Percentiles rank a stretch among this genome's conserved stretches.
These are phyloP conservation scores for Solea senegalensis DNA, from an alignment of 2,113 vertebrate genomes.

Conservation along the genomic window DNA sequence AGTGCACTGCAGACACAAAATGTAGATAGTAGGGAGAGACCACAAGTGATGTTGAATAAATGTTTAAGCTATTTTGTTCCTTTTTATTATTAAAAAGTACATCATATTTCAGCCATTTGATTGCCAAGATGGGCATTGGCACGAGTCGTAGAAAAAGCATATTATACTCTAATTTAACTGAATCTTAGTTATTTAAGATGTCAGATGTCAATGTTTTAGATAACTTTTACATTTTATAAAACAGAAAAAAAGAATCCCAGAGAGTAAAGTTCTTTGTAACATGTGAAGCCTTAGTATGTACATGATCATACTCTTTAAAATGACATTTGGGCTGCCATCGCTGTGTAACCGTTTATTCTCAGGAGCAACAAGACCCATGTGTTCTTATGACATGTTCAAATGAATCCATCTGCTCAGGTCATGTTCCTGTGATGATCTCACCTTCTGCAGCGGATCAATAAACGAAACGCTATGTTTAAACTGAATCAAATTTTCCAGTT, in stretches of 20 bases:
- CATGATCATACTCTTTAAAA: constrained; percentile 47
- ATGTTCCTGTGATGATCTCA: constrained; percentile 71
- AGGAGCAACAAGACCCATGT: constrained; percentile 73
- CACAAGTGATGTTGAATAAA: too few species aligned
- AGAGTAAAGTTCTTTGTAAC: constrained; percentile 19
- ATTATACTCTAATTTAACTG: neutral
- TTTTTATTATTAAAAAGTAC: neutral
- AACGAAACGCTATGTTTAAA: constrained; percentile 85
- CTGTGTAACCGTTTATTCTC: constrained; percentile 68
- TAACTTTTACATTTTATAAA: constrained; percentile 4
- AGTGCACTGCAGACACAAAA: too few species aligned
- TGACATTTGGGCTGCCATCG: constrained; percentile 42
- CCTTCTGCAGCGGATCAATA: constrained; percentile 80
- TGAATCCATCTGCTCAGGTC: constrained; percentile 80
- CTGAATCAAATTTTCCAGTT: constrained; percentile 86
- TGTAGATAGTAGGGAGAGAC: too few species aligned
- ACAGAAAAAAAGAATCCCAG: constrained; percentile 8
- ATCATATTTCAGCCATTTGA: neutral
- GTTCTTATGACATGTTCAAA: constrained; percentile 75
- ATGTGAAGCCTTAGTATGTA: constrained; percentile 23
- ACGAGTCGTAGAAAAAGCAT: too few species aligned
- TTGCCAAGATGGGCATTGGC: too few species aligned
- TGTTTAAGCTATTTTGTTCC: too few species aligned
- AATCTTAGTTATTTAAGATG: neutral
- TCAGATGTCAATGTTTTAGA: neutral